Percentiles rank a stretch among this genome's conserved stretches.
phyloP scores from a whole-genome alignment of 2,797 vertebrate species.

The Dermochelys coriacea region DNA sequence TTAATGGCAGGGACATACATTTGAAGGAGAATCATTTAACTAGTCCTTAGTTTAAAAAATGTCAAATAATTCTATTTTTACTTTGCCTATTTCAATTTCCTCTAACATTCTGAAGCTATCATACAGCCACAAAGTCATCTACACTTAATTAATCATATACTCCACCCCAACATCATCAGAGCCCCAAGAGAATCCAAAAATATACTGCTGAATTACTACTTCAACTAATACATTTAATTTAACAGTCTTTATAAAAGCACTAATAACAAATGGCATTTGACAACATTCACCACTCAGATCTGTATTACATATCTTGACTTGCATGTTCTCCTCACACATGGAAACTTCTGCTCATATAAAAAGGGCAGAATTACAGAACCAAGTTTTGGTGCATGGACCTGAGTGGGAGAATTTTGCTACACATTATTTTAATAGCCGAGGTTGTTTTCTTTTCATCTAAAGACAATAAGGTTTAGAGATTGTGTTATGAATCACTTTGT shows the following conservation, averaged over 20 bases:
- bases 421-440: background rate
- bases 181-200: conserved; percentile 53
- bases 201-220: conserved; percentile 9
- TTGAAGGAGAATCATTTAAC: conserved; percentile 74
- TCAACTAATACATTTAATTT: conserved; percentile 29
- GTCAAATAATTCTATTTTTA: conserved; percentile 70
- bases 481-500: fast-evolving
- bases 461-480: background rate
- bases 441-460: background rate
- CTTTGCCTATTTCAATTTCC: conserved; percentile 68
- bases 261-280: background rate
- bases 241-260: background rate
- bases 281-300: conserved; percentile 36
- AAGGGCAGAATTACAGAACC: background rate
- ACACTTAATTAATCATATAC: conserved; percentile 70
- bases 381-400: background rate
- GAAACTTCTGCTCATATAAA: background rate
- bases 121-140: conserved; percentile 66
- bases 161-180: conserved; percentile 50
- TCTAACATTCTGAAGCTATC: conserved; percentile 61
- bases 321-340: background rate
- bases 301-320: conserved; percentile 2
- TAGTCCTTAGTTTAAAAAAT: conserved; percentile 58
- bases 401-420: background rate
- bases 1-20: conserved; percentile 54